Percentiles rank a stretch among this genome's conserved stretches.
These are phyloP conservation scores for Scomber scombrus DNA, from an alignment of 2,113 vertebrate species.

Conservation along the genomic window DNA sequence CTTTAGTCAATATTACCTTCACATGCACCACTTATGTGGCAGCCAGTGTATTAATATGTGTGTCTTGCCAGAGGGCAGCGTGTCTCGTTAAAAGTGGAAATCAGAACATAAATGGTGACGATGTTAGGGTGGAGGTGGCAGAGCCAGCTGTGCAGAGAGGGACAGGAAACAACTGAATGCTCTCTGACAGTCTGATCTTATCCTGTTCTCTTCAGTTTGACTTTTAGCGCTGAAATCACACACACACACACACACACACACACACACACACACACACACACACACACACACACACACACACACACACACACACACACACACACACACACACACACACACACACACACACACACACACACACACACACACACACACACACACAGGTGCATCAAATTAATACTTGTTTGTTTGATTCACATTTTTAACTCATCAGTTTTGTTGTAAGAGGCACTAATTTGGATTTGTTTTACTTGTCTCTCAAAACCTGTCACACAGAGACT, in stretches of 20 bases:
- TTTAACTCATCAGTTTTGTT: too few species aligned
- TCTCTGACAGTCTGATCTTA: conserved; percentile 9
- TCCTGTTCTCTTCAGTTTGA: conserved; percentile 25
- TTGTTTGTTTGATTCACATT: too few species aligned
- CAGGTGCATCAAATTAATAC: too few species aligned
- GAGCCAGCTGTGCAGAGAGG: conserved; percentile 35
- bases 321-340: not conserved
- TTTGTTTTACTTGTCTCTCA: too few species aligned
- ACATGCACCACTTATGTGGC: conserved; percentile 71
- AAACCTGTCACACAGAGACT: not conserved
- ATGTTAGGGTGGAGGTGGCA: conserved; percentile 33
- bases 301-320: not conserved
- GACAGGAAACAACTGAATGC: conserved; percentile 3
- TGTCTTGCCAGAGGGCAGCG: conserved; percentile 61
- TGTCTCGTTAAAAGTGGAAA: conserved; percentile 66
- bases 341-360: not conserved
- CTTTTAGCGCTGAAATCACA: not conserved
- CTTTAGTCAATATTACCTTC: conserved; percentile 81
- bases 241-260: not conserved
- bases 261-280: not conserved
- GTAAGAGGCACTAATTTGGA: too few species aligned
- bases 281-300: not conserved
- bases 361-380: not conserved
- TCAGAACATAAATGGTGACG: conserved; percentile 49
- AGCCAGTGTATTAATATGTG: conserved; percentile 66